These are phyloP conservation scores for Steromphala cineraria DNA, from an alignment of 2,888 invertebrate species.

Conservation along the genomic window DNA sequence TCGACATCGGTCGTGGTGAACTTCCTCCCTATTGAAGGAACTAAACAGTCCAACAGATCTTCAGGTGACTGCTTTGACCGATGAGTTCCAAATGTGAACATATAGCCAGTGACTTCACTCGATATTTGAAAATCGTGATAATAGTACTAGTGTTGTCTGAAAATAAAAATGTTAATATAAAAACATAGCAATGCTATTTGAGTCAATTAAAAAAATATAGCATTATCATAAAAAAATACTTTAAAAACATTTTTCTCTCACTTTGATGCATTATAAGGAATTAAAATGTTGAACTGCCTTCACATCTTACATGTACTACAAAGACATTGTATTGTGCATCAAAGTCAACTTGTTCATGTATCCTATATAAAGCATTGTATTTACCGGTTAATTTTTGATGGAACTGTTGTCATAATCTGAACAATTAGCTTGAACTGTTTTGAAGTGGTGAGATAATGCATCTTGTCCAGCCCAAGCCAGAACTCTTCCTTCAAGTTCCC, in stretches of 20 bases:
- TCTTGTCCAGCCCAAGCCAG: background rate
- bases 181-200: too few species aligned
- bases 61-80: background rate
- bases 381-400: background rate
- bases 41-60: background rate
- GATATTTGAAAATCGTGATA: background rate
- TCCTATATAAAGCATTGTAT: too few species aligned
- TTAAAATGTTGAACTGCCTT: too few species aligned
- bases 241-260: too few species aligned
- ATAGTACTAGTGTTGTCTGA: background rate
- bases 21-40: background rate
- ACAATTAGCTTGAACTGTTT: background rate
- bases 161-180: background rate
- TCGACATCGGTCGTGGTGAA: slow-evolving; percentile 1
- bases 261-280: too few species aligned
- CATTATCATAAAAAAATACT: too few species aligned
- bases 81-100: background rate
- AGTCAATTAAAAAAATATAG: too few species aligned
- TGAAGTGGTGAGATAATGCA: background rate
- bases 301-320: too few species aligned
- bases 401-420: background rate
- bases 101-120: background rate
- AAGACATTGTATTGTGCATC: too few species aligned
- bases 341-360: too few species aligned
- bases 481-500: background rate